Evolutionary conservation across 1,140 invertebrate species (phyloP).

Genomic region (Choristoneura fumiferana): DNA sequence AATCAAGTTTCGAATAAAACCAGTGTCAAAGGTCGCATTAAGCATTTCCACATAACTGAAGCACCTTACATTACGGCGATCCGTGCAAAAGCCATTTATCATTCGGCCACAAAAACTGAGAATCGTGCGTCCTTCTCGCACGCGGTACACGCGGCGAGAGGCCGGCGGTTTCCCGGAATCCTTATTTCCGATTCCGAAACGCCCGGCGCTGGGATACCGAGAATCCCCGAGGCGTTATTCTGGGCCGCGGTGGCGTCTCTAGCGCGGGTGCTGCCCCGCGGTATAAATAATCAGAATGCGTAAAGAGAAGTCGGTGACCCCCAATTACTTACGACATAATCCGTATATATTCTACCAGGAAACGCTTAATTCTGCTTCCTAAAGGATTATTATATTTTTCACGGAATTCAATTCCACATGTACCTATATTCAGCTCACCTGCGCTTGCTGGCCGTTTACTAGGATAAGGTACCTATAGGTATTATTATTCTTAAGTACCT

Average conservation of each 20-base stretch:
- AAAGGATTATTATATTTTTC: constrained; percentile 16
- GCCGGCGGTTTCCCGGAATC: constrained; percentile 68
- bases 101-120: constrained; percentile 19
- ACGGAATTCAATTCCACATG: neutral
- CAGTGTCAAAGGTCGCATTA: constrained; percentile 17
- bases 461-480: no score
- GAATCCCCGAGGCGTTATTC: constrained; percentile 67
- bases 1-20: constrained; percentile 16
- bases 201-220: constrained; percentile 60
- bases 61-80: constrained; percentile 8
- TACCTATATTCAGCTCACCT: no score
- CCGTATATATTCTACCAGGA: constrained; percentile 35
- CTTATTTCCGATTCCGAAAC: constrained; percentile 75
- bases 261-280: constrained; percentile 49
- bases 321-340: constrained; percentile 41
- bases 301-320: constrained; percentile 62
- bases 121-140: constrained; percentile 40
- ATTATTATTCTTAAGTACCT: no score
- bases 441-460: no score
- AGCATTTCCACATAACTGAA: constrained; percentile 16
- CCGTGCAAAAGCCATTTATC: constrained; percentile 17
- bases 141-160: constrained; percentile 36
- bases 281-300: constrained; percentile 66
- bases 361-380: constrained; percentile 26
- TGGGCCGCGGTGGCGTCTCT: constrained; percentile 43